Evolutionary conservation across 2,888 invertebrate species (phyloP), one percentile per base, ranked within the genome.

Genomic region (Alviniconcha strummeri): DNA sequence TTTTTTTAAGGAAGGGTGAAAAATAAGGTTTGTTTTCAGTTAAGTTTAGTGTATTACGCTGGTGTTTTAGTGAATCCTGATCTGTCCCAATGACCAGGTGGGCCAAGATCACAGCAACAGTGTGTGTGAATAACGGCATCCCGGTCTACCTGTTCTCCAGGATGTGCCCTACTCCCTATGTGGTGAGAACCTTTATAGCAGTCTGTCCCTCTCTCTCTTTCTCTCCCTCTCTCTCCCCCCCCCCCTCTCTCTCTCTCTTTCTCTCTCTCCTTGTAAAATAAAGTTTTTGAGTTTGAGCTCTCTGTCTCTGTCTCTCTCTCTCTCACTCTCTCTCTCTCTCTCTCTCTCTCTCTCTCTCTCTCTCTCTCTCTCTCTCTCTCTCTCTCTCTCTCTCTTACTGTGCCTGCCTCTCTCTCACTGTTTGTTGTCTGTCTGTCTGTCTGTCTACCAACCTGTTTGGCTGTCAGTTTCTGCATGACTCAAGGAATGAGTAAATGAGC

Each of bases 131-230:
- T 52, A 95, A 95, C 60, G 96, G 96, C 0, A 95, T 98, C 83
- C 96, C 95, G 57, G 98, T 99, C 0, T 96, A 96, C 90, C 94
- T 99, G 7, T 98, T 96, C 93, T 96, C 96, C 0, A 94, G 95
- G 19, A 95, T 97, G 17, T 97, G 96, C 82, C 97, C 99, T 0
- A 99, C 99, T 0, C 99, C 99, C 0, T 97, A 98, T 91, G 96
- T 99, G 60, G 94, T 94, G 85, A 89, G 93, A 91, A 71, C 8
- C 75, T 6, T 7, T 74, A 9, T n/a, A n/a, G 19, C 36, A 36
- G 36, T 36, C 36, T 36, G 36, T 36, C 36, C 36, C 36, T 36
- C 36, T 36, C 36, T 36, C 36, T 36, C 36, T 36, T 3, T 36
- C 36, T 5, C 11, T 36, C 19, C 56, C 52, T 71, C 54, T 69